Evolutionary conservation across 2,113 vertebrate species (phyloP), one percentile per base, ranked within the genome.

Genomic region (Lophochroa leadbeateri): DNA sequence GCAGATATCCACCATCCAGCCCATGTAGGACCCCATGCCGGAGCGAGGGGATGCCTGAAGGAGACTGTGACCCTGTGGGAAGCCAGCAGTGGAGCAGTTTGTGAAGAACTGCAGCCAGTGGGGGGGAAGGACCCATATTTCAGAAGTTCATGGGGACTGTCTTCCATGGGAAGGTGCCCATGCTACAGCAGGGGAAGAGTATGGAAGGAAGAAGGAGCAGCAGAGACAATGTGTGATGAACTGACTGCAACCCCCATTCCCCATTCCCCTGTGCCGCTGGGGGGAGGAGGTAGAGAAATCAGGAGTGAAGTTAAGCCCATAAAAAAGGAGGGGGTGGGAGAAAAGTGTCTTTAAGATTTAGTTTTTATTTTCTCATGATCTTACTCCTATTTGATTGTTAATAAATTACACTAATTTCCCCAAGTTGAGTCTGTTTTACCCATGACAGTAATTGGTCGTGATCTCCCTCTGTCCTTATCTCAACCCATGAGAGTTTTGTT

Each of bases 231-330:
- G 0, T 37, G 23, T 47, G n/a, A 58, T 43, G 49, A 80, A 60
- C 13, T 43, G 50, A 53, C 6, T 8, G 3, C 11, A 63, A 33
- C 4, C 3, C 15, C 2, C 14, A 41, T 28, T 23, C 41, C 13
- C 18, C 18, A 6, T 50, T 8, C 2, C 3, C 2, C 43, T 47
- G 29, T 9, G 15, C 18, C 6, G 2, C 29, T 53, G 8, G 4
- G 5, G 11, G 21, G 20, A 65, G 49, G 7, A 70, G 15, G 37
- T 12, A 81, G 19, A 76, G 23, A 83, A 65, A 21, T 27, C 2
- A 3, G 7, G 19, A 47, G 15, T 35, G 31, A 37, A 37, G 27
- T 60, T 24, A 33, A 70, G 39, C 9, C 16, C 9, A 16, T 39
- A n/a, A 60, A 23, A 11, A 88, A 63, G 43, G 21, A 28, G 41